Evolutionary conservation across 2,888 invertebrate species (phyloP).

Genomic region (Lycaena phlaeas): DNA sequence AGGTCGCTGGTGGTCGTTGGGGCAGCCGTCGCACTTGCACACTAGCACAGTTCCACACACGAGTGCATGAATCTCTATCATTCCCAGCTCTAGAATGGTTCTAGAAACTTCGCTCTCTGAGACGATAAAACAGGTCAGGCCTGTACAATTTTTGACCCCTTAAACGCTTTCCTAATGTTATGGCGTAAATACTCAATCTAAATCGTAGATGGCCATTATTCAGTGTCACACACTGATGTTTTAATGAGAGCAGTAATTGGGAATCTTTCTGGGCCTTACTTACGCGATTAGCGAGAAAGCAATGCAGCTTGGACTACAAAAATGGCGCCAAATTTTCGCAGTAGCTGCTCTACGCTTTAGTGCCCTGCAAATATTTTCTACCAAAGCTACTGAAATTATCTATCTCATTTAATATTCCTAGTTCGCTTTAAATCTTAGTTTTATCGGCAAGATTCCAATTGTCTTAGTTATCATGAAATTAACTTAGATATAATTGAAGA

Average conservation of each 20-base stretch:
- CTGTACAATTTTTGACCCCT: neutral
- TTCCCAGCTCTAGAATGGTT: slow-evolving; percentile 24
- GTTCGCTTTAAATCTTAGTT: slow-evolving; percentile 68
- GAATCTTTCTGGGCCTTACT: too few species aligned
- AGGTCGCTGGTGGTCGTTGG: slow-evolving; percentile 60
- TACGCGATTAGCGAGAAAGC: too few species aligned
- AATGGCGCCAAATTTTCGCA: too few species aligned
- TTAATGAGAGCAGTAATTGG: too few species aligned
- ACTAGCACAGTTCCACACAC: slow-evolving; percentile 66
- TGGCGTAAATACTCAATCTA: slow-evolving; percentile 10
- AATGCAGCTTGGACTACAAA: too few species aligned
- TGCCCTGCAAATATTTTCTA: slow-evolving; percentile 56
- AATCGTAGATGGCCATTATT: slow-evolving; percentile 4
- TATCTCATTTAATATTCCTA: slow-evolving; percentile 71
- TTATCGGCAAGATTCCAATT: slow-evolving; percentile 68
- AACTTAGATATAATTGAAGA: slow-evolving; percentile 45
- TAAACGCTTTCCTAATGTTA: neutral
- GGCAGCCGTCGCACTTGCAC: slow-evolving; percentile 66
- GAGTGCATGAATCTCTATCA: slow-evolving; percentile 47
- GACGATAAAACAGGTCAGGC: too few species aligned
- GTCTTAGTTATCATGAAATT: slow-evolving; percentile 56
- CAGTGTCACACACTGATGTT: too few species aligned
- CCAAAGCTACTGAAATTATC: slow-evolving; percentile 70
- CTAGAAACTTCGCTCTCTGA: slow-evolving; percentile 40
- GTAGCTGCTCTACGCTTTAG: slow-evolving; percentile 27